These are phyloP conservation scores for Seira musarum DNA, from an alignment of 2,888 invertebrate species.

Conservation along the genomic window DNA sequence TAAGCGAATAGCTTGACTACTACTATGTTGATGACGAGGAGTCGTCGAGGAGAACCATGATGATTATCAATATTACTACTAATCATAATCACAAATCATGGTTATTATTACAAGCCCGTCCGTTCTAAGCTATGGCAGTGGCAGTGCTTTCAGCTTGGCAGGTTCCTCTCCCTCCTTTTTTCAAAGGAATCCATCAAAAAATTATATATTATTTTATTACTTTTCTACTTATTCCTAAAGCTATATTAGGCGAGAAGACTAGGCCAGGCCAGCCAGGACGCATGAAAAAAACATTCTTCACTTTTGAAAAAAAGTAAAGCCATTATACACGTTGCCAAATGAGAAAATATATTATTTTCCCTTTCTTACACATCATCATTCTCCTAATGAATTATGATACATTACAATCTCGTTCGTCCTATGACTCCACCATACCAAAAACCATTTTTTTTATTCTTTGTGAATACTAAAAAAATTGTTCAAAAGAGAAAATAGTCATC, in stretches of 20 bases:
- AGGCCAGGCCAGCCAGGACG: too few species aligned
- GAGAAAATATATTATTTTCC: constrained; percentile 36
- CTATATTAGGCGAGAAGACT: constrained; percentile 2
- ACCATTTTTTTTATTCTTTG: background rate
- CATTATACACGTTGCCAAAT: constrained; percentile 56
- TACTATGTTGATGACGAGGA: background rate
- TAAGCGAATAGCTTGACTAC: too few species aligned
- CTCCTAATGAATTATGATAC: constrained; percentile 48
- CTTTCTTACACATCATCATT: constrained; percentile 30
- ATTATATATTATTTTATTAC: constrained; percentile 44
- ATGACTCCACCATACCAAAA: too few species aligned
- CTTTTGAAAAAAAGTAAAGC: constrained; percentile 24
- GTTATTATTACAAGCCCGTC: constrained; percentile 53
- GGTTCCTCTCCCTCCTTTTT: constrained; percentile 18
- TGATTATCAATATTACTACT: constrained; percentile 62
- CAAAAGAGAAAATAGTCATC: background rate
- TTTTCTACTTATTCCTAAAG: background rate
- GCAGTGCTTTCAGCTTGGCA: constrained; percentile 29
- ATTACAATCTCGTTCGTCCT: constrained; percentile 41
- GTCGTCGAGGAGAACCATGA: constrained; percentile 35
- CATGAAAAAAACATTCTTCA: constrained; percentile 13
- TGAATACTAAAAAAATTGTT: constrained; percentile 2
- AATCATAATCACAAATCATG: constrained; percentile 63
- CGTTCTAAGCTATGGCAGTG: constrained; percentile 9
- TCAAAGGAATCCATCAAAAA: constrained; percentile 59